phyloP scores from a whole-genome alignment of 2,888 invertebrate genomes.

The Hydrotaea cyrtoneurina region DNA sequence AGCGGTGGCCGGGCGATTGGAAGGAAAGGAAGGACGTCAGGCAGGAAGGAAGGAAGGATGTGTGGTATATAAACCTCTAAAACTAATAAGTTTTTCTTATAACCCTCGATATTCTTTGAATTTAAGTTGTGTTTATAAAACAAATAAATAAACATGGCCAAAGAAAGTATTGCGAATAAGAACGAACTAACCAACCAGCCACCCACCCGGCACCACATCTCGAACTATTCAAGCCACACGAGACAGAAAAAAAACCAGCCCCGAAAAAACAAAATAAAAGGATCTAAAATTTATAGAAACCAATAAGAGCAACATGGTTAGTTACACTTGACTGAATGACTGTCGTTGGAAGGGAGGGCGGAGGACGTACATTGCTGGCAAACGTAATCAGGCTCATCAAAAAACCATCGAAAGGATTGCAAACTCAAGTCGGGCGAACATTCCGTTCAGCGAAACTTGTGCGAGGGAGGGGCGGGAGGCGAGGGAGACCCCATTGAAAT shows the following conservation, averaged over 20 bases:
- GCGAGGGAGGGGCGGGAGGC: background rate
- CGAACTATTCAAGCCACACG: background rate
- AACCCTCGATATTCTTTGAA: background rate
- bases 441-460: background rate
- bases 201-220: background rate
- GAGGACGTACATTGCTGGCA: too few relatives aligned
- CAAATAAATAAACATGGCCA: conserved; percentile 16
- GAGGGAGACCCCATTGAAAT: background rate
- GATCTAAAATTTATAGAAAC: conserved; percentile 38
- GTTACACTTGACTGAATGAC: conserved; percentile 41
- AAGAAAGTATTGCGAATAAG: background rate
- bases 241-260: background rate
- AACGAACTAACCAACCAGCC: background rate
- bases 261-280: background rate
- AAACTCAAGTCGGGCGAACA: conserved; percentile 2
- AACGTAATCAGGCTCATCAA: conserved; percentile 3
- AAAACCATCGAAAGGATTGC: conserved; percentile 10
- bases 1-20: background rate
- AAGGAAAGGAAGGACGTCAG: background rate
- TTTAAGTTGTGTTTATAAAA: conserved; percentile 21
- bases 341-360: background rate
- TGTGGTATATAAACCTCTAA: background rate
- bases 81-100: background rate
- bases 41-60: background rate
- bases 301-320: conserved; percentile 47